Conservation (phyloP, 2,888 invertebrate species). For the Callyntrura sp. region DNA sequence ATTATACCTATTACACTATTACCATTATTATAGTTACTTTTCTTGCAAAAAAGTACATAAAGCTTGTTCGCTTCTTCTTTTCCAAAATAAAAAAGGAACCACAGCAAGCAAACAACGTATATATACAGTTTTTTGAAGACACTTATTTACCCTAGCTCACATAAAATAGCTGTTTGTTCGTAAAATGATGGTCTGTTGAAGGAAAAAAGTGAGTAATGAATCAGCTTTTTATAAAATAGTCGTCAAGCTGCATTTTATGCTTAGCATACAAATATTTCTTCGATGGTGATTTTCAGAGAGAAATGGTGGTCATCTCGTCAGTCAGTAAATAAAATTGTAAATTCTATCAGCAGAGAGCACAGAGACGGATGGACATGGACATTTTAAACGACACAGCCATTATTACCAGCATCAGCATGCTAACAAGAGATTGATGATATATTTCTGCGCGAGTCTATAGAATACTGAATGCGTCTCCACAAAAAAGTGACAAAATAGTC, state of each 20-base stretch:
- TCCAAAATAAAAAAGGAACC: constrained; percentile 16
- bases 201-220: constrained; percentile 13
- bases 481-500: constrained; percentile 14
- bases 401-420: not conserved
- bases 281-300: not conserved
- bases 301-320: too few species aligned
- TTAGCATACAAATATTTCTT: constrained; percentile 7
- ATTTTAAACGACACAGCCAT: too few species aligned
- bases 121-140: not conserved
- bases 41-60: not conserved
- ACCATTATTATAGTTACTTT: not conserved
- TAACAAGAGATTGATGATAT: not conserved
- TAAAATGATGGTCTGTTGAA: not conserved
- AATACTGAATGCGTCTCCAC: not conserved
- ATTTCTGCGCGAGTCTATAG: not conserved
- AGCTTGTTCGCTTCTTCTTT: not conserved
- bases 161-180: not conserved
- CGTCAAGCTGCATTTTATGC: not conserved
- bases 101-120: not conserved
- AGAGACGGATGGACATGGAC: not conserved
- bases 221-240: constrained; percentile 24
- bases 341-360: too few species aligned
- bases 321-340: not conserved
- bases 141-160: not conserved
- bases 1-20: not conserved